phyloP scores from a whole-genome alignment of 2,113 vertebrate genomes.

The Pseudorasbora parva region DNA sequence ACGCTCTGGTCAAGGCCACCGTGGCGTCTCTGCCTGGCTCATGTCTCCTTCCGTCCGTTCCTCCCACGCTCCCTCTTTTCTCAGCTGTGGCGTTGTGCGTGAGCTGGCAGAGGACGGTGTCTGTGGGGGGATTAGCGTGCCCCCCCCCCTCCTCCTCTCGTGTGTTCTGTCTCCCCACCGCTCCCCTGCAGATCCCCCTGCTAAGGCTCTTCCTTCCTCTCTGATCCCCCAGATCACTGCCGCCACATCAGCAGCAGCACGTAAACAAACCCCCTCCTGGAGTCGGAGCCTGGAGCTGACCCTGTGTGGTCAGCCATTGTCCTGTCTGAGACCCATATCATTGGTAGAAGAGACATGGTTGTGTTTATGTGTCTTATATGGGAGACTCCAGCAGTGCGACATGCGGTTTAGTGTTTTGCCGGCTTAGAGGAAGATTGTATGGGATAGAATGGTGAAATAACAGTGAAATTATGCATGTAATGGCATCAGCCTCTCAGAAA shows the following conservation, averaged over 20 bases:
- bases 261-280: constrained; percentile 53
- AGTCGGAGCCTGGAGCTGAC: constrained; percentile 59
- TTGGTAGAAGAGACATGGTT: neutral
- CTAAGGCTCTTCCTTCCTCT: constrained; percentile 73
- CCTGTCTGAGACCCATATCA: neutral
- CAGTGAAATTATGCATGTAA: neutral
- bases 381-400: neutral
- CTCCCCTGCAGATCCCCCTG: constrained; percentile 66
- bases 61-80: constrained; percentile 37
- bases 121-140: constrained; percentile 65
- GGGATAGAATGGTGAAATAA: neutral
- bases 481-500: neutral
- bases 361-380: constrained; percentile 25
- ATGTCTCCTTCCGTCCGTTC: constrained; percentile 41
- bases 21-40: constrained; percentile 37
- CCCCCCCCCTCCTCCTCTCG: constrained; percentile 55
- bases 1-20: constrained; percentile 56
- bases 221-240: constrained; percentile 37
- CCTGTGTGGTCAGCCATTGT: constrained; percentile 35
- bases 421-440: neutral
- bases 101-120: constrained; percentile 65
- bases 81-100: constrained; percentile 66
- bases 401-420: neutral
- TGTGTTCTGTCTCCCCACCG: constrained; percentile 60
- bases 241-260: constrained; percentile 8